phyloP scores from a whole-genome alignment of 2,113 vertebrate species.

The Aspidoscelis tigris region DNA sequence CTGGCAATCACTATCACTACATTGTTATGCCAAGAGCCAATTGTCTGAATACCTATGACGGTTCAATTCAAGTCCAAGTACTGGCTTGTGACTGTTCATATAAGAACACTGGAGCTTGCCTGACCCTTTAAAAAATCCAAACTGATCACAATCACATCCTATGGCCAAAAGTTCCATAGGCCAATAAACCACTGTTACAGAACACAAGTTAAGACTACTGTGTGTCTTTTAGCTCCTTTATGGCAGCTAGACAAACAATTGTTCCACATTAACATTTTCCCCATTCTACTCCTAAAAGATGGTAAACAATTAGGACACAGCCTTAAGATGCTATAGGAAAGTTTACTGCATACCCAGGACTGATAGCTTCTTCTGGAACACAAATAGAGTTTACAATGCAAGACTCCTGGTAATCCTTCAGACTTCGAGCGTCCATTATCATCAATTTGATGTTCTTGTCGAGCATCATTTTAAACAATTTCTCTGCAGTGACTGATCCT shows the following conservation, averaged over 20 bases:
- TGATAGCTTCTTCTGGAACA: conserved; percentile 92
- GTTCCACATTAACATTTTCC: not conserved
- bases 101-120: not conserved
- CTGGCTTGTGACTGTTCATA: too few species aligned
- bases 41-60: not conserved
- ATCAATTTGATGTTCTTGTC: conserved; percentile 85
- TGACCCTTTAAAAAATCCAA: not conserved
- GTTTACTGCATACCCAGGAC: conserved; percentile 83
- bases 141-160: not conserved
- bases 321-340: conserved; percentile 12
- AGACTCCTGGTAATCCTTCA: conserved; percentile 88
- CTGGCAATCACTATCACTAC: not conserved
- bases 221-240: conserved; percentile 15
- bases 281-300: not conserved
- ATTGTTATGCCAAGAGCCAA: not conserved
- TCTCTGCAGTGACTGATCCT: conserved; percentile 88
- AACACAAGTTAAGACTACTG: not conserved
- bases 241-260: not conserved
- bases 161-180: not conserved
- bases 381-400: conserved; percentile 87
- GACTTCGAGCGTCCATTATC: conserved; percentile 91
- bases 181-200: not conserved
- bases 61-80: not conserved
- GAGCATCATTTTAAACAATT: conserved; percentile 90
- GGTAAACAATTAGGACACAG: not conserved